Conservation (phyloP, 2,113 vertebrate species). For the Lethenteron reissneri region DNA sequence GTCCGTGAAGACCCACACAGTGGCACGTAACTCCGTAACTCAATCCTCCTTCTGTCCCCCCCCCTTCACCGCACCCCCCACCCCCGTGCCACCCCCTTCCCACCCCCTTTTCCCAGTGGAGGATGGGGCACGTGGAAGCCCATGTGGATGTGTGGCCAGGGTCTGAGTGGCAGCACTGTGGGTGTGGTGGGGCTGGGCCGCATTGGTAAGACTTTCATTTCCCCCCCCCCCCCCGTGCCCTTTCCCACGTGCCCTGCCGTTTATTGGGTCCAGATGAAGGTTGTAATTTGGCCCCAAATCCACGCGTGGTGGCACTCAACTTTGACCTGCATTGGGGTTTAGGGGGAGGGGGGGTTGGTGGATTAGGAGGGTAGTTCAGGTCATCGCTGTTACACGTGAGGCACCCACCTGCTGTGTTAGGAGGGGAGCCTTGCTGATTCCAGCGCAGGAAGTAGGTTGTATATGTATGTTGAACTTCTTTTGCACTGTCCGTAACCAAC, state of each 20-base stretch:
- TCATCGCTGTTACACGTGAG: neutral
- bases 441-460: no score
- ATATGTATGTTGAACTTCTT: no score
- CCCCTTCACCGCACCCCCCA: no score
- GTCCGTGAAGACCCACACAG: no score
- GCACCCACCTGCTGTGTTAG: no score
- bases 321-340: neutral
- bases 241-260: no score
- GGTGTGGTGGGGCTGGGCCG: conserved; percentile 81
- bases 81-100: no score
- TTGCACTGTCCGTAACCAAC: no score
- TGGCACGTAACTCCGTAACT: no score
- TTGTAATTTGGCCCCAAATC: neutral
- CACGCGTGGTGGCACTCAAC: neutral
- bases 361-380: neutral
- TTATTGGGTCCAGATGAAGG: neutral
- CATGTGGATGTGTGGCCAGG: conserved; percentile 70
- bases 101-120: conserved; percentile 26
- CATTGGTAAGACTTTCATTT: conserved; percentile 36
- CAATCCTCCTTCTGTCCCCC: no score
- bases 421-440: no score
- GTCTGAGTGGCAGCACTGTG: conserved; percentile 59
- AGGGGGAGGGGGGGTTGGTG: neutral
- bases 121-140: conserved; percentile 88
- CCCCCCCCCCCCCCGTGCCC: neutral